Conservation (phyloP, 2,888 invertebrate genomes). For the Apotomis turbidana region DNA sequence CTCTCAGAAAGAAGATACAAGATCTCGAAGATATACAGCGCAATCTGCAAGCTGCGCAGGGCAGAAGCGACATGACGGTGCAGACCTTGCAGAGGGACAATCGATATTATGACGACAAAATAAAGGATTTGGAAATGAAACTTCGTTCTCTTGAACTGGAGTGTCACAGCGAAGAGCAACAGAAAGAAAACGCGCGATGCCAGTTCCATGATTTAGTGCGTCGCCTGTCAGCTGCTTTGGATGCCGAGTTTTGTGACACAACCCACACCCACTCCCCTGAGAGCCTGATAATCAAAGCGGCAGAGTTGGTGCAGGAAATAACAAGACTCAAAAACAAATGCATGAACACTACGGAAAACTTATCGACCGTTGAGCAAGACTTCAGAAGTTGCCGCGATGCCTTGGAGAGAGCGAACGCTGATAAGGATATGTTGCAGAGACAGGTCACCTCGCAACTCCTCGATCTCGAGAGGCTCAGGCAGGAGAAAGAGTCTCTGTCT, state of each 20-base stretch:
- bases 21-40: constrained; percentile 91
- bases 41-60: constrained; percentile 84
- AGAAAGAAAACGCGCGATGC: constrained; percentile 88
- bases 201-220: constrained; percentile 89
- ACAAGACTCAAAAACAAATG: constrained; percentile 86
- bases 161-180: constrained; percentile 88
- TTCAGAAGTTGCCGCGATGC: constrained; percentile 86
- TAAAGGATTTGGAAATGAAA: constrained; percentile 90
- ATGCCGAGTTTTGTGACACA: constrained; percentile 87
- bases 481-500: constrained; percentile 90
- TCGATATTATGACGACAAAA: constrained; percentile 88
- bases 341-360: constrained; percentile 83
- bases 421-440: constrained; percentile 90
- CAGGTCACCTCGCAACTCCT: constrained; percentile 88
- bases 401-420: constrained; percentile 85
- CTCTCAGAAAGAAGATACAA: constrained; percentile 90
- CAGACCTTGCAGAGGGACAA: constrained; percentile 90
- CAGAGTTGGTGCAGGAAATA: constrained; percentile 90
- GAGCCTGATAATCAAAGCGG: constrained; percentile 89
- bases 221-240: constrained; percentile 88
- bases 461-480: constrained; percentile 88
- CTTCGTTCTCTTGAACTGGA: constrained; percentile 88
- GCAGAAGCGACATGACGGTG: constrained; percentile 87
- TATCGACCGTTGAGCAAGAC: constrained; percentile 86
- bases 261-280: constrained; percentile 87